Conservation (phyloP, 2,888 invertebrate genomes). For the Agrochola lychnidis region DNA sequence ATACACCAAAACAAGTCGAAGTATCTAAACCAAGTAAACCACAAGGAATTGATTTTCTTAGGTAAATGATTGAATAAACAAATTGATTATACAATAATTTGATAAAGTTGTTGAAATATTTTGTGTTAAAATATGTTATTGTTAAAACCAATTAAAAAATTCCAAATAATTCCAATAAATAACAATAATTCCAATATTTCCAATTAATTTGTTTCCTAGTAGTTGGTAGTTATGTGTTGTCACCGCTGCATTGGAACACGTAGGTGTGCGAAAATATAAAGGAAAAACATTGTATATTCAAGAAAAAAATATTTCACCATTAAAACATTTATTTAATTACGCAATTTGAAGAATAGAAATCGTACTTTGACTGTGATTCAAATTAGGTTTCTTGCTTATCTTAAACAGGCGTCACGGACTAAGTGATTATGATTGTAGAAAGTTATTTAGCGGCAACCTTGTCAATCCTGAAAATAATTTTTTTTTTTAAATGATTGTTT, state of each 20-base stretch:
- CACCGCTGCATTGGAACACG: not conserved
- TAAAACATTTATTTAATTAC: too few relatives aligned
- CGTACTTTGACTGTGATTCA: too few relatives aligned
- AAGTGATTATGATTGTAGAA: not conserved
- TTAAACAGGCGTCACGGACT: not conserved
- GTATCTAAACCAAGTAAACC: constrained; percentile 9
- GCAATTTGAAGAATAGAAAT: not conserved
- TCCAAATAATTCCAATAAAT: too few relatives aligned
- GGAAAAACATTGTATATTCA: too few relatives aligned
- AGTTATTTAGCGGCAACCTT: not conserved
- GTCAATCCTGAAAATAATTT: not conserved
- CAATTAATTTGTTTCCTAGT: too few relatives aligned
- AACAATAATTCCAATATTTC: too few relatives aligned
- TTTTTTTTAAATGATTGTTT: not conserved
- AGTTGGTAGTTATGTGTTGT: not conserved
- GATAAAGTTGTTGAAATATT: not conserved
- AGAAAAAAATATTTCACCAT: not conserved
- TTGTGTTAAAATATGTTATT: not conserved
- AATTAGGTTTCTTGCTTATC: not conserved
- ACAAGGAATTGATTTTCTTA: constrained; percentile 21
- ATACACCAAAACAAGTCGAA: too few relatives aligned
- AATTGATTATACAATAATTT: constrained; percentile 23
- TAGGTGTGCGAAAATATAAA: not conserved
- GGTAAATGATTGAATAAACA: not conserved
- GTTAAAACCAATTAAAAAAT: not conserved